Base-by-base conservation (phyloP, 1,140 invertebrate genomes). In the Rhynchophorus ferrugineus region DNA sequence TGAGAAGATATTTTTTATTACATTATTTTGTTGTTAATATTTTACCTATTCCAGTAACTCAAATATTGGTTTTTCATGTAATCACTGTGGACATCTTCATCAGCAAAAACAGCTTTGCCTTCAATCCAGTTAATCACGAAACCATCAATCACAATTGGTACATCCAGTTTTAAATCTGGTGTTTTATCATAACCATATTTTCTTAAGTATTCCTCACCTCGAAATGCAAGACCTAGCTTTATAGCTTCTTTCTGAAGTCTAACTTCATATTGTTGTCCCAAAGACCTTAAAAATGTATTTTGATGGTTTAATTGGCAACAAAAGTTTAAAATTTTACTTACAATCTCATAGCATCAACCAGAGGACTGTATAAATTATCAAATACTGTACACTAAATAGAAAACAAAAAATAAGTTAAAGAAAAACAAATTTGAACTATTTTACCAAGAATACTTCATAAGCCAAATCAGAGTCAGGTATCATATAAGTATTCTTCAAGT, bases 61-160 rank as follows among this genome's bases (percentile, higher is more conserved):
- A 82, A 77, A 58, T 87, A 83, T 68, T 97, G 93, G 64, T 91
- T 84, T 64, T 84, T 85, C 17, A 91, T 74, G 69, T 95, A 93
- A n/a, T 76, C 79, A 36, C 81, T 78, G 72, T 96, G 92, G 49
- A 82, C 81, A 56, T 84, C 79, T 51, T 80, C 75, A 73, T 91
- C 88, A 2, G 89, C 93, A 77, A 96, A 97, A 24, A 88, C 79
- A 7, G 92, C 93, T 74, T 97, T 96, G 56, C 91, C 95, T 73
- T 97, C 94, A 54, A 97, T 91, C 94, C 93, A 97, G 70, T 95
- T 93, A 0, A 96, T 79, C 16, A 95, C 79, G 64, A 83, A 80
- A 3, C 87, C 89, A 73, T 90, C 83, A 19, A 92, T 79, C 22
- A 87, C 85, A 50, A 95, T 85, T 1, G 93, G 93, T 19, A 95